Evolutionary conservation across 2,797 vertebrate species (phyloP).

Genomic region (Trachops cirrhosus): DNA sequence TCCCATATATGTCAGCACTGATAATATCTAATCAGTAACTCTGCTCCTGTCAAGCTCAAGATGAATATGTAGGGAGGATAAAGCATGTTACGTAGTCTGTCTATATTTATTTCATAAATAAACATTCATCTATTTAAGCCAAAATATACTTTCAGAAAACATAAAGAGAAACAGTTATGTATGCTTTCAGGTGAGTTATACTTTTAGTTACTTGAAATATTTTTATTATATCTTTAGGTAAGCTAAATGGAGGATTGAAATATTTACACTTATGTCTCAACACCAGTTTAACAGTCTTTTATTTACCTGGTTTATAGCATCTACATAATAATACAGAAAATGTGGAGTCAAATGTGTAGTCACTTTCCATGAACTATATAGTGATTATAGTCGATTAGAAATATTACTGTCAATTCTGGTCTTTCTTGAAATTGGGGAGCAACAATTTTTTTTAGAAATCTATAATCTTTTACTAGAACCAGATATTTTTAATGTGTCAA

Average conservation of each 20-base stretch:
- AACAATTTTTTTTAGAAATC: background rate
- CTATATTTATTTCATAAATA: slow-evolving; percentile 28
- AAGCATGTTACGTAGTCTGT: background rate
- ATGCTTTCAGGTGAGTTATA: background rate
- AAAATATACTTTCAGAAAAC: slow-evolving; percentile 14
- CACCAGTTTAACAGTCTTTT: background rate
- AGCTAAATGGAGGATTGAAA: background rate
- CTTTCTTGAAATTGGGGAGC: background rate
- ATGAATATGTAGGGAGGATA: slow-evolving; percentile 40
- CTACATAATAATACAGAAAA: background rate
- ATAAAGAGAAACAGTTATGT: background rate
- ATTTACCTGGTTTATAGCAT: background rate
- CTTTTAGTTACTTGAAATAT: background rate
- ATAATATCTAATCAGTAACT: slow-evolving; percentile 66
- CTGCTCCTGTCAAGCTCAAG: slow-evolving; percentile 55
- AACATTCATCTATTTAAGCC: slow-evolving; percentile 11
- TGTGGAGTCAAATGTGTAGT: background rate
- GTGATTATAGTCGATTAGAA: background rate
- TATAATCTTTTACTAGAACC: background rate
- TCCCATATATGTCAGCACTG: slow-evolving; percentile 44
- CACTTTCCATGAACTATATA: background rate
- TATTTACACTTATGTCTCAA: slow-evolving; percentile 12
- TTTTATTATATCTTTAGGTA: slow-evolving; percentile 20
- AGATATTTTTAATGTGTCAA: background rate
- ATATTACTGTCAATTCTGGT: background rate